phyloP scores from a whole-genome alignment of 2,888 invertebrate species.

The Cremastobaeus sp. region DNA sequence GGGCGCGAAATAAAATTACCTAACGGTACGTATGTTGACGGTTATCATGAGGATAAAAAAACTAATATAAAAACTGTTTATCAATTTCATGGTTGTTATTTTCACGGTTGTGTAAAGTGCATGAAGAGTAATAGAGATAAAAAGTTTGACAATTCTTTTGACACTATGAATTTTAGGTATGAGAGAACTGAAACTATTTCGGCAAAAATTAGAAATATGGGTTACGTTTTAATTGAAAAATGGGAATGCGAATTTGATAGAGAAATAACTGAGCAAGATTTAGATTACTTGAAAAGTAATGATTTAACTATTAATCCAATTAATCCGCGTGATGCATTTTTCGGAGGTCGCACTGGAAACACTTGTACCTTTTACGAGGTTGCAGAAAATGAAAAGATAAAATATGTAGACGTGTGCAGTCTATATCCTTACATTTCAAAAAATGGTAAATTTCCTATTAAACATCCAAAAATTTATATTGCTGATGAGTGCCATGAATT shows the following conservation, averaged over 20 bases:
- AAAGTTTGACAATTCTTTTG: neutral
- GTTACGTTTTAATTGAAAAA: constrained; percentile 13
- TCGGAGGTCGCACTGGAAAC: neutral
- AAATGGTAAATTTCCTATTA: constrained; percentile 51
- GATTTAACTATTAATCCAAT: neutral
- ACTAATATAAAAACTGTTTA: constrained; percentile 16
- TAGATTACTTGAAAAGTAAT: neutral
- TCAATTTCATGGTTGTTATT: constrained; percentile 30
- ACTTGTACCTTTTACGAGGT: neutral
- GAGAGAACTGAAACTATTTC: constrained; percentile 18
- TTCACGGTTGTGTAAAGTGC: constrained; percentile 15
- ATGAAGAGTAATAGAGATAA: constrained; percentile 5
- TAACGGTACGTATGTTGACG: constrained; percentile 20
- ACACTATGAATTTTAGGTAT: constrained; percentile 6
- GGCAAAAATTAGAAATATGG: constrained; percentile 2
- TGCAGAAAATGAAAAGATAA: neutral
- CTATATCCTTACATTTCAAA: neutral
- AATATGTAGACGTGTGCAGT: neutral
- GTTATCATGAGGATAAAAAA: constrained; percentile 17
- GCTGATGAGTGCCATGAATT: constrained; percentile 42
- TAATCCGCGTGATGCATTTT: neutral
- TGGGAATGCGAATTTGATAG: constrained; percentile 34
- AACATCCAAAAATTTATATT: constrained; percentile 64
- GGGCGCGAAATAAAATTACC: constrained; percentile 18
- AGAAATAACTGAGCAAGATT: neutral